phyloP scores from a whole-genome alignment of 2,888 invertebrate genomes.

The Sipha maydis region DNA sequence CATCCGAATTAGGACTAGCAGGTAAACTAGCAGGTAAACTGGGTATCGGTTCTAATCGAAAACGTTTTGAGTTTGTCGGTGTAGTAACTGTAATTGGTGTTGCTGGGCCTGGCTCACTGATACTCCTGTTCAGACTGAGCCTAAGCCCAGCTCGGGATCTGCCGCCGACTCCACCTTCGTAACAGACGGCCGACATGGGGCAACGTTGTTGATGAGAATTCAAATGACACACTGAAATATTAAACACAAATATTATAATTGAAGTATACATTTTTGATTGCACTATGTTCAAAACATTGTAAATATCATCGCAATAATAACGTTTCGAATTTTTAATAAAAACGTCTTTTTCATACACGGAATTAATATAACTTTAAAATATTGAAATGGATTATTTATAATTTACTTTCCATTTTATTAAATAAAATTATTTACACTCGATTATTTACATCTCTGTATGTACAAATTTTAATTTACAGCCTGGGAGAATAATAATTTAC shows the following conservation, averaged over 20 bases:
- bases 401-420: neutral
- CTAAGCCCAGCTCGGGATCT: constrained; percentile 71
- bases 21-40: constrained; percentile 67
- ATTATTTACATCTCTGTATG: neutral
- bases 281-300: too few species aligned
- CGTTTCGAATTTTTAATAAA: neutral
- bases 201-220: constrained; percentile 27
- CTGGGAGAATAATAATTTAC: neutral
- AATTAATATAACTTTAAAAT: neutral
- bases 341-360: too few species aligned
- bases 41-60: constrained; percentile 49
- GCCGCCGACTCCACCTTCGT: constrained; percentile 65
- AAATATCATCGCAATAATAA: too few species aligned
- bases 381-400: neutral
- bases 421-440: too few species aligned
- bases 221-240: constrained; percentile 43
- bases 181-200: constrained; percentile 58
- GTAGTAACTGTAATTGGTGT: constrained; percentile 63
- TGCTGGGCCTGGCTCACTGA: constrained; percentile 72
- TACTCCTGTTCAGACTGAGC: constrained; percentile 71
- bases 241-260: neutral
- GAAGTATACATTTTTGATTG: neutral
- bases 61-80: constrained; percentile 53
- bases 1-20: constrained; percentile 72
- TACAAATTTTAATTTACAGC: neutral